Conservation (phyloP, 2,113 vertebrate species). For the Bubo blakistoni region DNA sequence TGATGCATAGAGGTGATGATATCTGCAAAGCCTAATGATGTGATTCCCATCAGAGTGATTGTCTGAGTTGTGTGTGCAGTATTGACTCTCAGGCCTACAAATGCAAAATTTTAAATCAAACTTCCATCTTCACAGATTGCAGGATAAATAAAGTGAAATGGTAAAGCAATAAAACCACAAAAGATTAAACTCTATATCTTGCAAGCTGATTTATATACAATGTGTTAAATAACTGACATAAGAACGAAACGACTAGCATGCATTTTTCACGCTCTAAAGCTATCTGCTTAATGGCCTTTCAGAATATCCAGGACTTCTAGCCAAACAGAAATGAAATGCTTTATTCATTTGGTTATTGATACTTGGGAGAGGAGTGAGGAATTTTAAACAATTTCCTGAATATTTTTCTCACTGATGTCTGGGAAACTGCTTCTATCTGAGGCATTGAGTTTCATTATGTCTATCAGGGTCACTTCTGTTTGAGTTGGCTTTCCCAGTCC, state of each 20-base stretch:
- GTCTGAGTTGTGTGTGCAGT: neutral
- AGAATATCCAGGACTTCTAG: neutral
- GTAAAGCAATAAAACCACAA: slow-evolving; percentile 18
- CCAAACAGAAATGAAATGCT: slow-evolving; percentile 24
- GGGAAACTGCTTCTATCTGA: neutral
- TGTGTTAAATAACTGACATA: slow-evolving; percentile 36
- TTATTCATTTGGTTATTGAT: slow-evolving; percentile 26
- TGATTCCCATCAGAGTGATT: neutral
- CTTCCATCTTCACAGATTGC: neutral
- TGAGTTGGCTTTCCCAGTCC: neutral
- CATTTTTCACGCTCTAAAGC: slow-evolving; percentile 27
- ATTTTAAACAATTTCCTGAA: neutral
- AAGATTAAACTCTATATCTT: slow-evolving; percentile 37
- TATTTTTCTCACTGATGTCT: neutral
- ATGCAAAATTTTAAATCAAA: slow-evolving; percentile 11
- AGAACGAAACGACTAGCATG: neutral
- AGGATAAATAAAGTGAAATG: slow-evolving; percentile 6
- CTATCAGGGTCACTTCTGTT: neutral
- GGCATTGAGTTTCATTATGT: neutral
- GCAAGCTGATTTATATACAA: slow-evolving; percentile 7
- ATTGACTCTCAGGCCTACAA: neutral
- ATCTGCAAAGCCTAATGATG: neutral
- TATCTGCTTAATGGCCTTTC: neutral
- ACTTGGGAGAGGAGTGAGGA: neutral
- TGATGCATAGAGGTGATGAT: neutral